Evolutionary conservation across 2,888 invertebrate species (phyloP).

Genomic region (Erebia epiphron): DNA sequence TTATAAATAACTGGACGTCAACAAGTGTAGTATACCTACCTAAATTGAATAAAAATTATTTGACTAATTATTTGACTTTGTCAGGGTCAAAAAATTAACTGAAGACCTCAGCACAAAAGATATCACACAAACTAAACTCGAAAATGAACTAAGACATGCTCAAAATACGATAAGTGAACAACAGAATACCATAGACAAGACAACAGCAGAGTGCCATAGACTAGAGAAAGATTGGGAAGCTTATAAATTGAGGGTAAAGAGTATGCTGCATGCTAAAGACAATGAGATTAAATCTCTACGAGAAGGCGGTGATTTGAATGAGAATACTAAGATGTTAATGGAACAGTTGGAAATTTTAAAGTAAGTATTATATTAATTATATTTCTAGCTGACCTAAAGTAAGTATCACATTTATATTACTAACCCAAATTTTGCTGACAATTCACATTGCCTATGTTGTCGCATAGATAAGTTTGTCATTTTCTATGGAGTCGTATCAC

Average conservation of each 20-base stretch:
- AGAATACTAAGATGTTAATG: slow-evolving; percentile 64
- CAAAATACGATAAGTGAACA: slow-evolving; percentile 60
- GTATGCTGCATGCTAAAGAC: slow-evolving; percentile 69
- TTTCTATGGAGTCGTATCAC: too few relatives aligned
- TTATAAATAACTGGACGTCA: too few relatives aligned
- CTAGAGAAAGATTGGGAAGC: slow-evolving; percentile 73
- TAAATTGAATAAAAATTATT: too few relatives aligned
- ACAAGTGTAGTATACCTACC: too few relatives aligned
- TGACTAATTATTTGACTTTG: too few relatives aligned
- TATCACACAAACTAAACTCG: slow-evolving; percentile 53
- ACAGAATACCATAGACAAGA: slow-evolving; percentile 58
- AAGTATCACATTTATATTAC: too few relatives aligned
- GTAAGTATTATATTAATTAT: slow-evolving; percentile 50
- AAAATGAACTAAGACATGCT: slow-evolving; percentile 67
- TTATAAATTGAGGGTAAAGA: slow-evolving; percentile 72
- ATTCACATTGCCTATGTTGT: too few relatives aligned
- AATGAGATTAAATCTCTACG: slow-evolving; percentile 64
- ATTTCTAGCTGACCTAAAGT: neutral
- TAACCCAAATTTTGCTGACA: too few relatives aligned
- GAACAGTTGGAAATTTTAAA: slow-evolving; percentile 63
- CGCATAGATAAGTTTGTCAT: too few relatives aligned
- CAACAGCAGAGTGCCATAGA: slow-evolving; percentile 59
- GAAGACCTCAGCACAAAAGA: slow-evolving; percentile 51
- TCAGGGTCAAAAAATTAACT: slow-evolving; percentile 43
- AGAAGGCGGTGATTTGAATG: slow-evolving; percentile 56